These are phyloP conservation scores for Kryphioiulus occultus DNA, from an alignment of 2,888 invertebrate genomes.

Conservation along the genomic window DNA sequence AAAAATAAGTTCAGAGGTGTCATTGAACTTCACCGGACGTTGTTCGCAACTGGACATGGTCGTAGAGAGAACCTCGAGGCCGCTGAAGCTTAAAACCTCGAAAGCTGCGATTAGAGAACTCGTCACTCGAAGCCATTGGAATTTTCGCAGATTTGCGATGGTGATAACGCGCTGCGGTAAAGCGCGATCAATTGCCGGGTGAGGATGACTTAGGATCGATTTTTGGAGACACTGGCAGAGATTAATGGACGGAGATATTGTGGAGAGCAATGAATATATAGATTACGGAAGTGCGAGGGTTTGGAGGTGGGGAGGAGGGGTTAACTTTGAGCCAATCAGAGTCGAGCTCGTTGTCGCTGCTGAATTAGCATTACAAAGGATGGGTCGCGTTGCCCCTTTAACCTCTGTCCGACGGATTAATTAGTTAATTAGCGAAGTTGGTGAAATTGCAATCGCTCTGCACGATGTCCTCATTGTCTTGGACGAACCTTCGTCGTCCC, in stretches of 20 bases:
- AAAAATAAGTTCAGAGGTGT: too few relatives aligned
- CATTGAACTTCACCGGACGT: too few relatives aligned
- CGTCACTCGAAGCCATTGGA: background rate
- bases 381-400: background rate
- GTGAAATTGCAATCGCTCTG: background rate
- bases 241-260: constrained; percentile 13
- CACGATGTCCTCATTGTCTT: background rate
- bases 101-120: background rate
- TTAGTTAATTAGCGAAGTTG: background rate
- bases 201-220: constrained; percentile 30
- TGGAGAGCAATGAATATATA: constrained; percentile 25
- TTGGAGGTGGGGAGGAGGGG: background rate
- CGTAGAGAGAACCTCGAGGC: background rate
- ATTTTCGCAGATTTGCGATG: background rate
- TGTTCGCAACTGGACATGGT: too few relatives aligned
- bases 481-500: background rate
- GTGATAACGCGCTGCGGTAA: constrained; percentile 3
- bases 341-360: background rate
- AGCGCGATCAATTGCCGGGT: constrained; percentile 10
- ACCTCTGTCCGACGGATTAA: background rate
- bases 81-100: background rate
- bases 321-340: background rate
- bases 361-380: background rate
- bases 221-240: background rate
- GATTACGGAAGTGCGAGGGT: background rate